Evolutionary conservation across 2,888 invertebrate species (phyloP).

Genomic region (Stenichneumon culpator): DNA sequence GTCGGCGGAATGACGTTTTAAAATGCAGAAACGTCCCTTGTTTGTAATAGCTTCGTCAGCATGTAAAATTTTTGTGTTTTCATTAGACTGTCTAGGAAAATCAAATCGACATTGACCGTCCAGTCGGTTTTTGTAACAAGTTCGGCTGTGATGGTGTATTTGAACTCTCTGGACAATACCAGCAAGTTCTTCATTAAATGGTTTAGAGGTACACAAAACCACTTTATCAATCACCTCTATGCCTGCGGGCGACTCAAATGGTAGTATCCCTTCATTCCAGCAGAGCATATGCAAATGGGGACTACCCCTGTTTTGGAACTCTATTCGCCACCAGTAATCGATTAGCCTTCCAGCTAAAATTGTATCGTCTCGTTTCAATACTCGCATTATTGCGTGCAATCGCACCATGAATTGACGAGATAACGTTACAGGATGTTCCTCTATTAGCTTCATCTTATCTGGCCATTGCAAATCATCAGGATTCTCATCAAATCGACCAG

Average conservation of each 20-base stretch:
- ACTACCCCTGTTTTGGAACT: slow-evolving; percentile 52
- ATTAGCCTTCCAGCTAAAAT: slow-evolving; percentile 61
- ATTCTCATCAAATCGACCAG: slow-evolving; percentile 66
- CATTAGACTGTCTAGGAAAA: slow-evolving; percentile 71
- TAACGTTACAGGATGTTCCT: slow-evolving; percentile 56
- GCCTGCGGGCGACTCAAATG: slow-evolving; percentile 69
- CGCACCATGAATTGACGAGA: slow-evolving; percentile 74
- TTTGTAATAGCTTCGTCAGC: slow-evolving; percentile 77
- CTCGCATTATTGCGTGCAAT: slow-evolving; percentile 63
- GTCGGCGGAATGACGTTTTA: slow-evolving; percentile 73
- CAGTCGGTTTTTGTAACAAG: slow-evolving; percentile 65
- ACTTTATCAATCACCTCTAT: slow-evolving; percentile 63
- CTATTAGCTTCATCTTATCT: slow-evolving; percentile 52
- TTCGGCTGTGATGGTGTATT: slow-evolving; percentile 68
- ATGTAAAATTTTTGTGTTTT: slow-evolving; percentile 67
- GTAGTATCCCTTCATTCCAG: slow-evolving; percentile 73
- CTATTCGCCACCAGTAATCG: slow-evolving; percentile 72
- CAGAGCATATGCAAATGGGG: too few relatives aligned
- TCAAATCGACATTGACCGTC: slow-evolving; percentile 71
- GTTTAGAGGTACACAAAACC: slow-evolving; percentile 62
- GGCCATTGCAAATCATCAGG: slow-evolving; percentile 32
- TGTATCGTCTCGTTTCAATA: slow-evolving; percentile 59
- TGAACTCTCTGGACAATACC: slow-evolving; percentile 67
- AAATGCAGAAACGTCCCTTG: slow-evolving; percentile 76
- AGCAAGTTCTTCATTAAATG: slow-evolving; percentile 62